Evolutionary conservation across 1,140 invertebrate genomes (phyloP).

Genomic region (Drosophila eugracilis): DNA sequence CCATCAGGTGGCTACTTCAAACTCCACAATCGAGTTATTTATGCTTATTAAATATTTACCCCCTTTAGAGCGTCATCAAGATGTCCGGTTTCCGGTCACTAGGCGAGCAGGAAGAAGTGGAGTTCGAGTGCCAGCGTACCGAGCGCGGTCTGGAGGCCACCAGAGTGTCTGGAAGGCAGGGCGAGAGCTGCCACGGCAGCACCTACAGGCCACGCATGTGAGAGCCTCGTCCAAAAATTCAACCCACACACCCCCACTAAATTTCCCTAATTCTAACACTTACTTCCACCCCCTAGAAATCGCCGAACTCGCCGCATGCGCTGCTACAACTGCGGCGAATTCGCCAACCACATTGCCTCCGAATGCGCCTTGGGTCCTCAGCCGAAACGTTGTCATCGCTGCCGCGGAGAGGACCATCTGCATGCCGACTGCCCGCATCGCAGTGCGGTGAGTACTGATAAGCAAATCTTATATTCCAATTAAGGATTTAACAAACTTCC

Average conservation of each 20-base stretch:
- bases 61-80: constrained; percentile 92
- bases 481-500: not conserved
- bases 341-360: constrained; percentile 95
- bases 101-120: constrained; percentile 94
- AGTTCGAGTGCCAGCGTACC: constrained; percentile 93
- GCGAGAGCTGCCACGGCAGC: constrained; percentile 91
- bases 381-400: constrained; percentile 95
- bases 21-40: too few species aligned
- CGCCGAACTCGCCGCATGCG: constrained; percentile 93
- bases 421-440: constrained; percentile 92
- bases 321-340: constrained; percentile 96
- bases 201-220: constrained; percentile 88
- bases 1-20: constrained; percentile 91
- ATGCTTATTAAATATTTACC: too few species aligned
- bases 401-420: constrained; percentile 93
- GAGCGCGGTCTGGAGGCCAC: constrained; percentile 94
- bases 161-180: constrained; percentile 90
- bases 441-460: constrained; percentile 53
- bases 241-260: not conserved
- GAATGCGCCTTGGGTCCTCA: constrained; percentile 94
- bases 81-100: constrained; percentile 94
- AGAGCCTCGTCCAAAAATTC: constrained; percentile 13
- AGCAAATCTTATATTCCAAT: not conserved
- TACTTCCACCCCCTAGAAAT: constrained; percentile 86
- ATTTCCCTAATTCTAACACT: not conserved